Evolutionary conservation across 2,113 vertebrate species (phyloP).

Genomic region (Calonectris borealis): DNA sequence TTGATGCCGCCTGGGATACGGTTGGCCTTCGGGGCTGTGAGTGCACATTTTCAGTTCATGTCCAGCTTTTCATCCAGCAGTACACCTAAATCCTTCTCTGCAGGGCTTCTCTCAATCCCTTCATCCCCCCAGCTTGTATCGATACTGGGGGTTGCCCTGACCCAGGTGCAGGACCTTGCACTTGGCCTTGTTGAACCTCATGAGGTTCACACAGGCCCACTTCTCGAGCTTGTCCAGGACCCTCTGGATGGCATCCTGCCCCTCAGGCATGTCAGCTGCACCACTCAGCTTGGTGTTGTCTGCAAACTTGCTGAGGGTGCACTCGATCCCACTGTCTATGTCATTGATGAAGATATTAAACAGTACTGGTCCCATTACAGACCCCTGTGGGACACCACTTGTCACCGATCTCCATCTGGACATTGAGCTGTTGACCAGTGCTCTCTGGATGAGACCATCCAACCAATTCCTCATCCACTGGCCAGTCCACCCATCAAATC

Average conservation of each 20-base stretch:
- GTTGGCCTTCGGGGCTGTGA: no score
- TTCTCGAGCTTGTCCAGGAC: not conserved
- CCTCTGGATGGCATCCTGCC: not conserved
- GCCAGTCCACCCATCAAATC: not conserved
- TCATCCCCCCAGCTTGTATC: not conserved
- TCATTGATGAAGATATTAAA: not conserved
- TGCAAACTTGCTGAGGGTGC: not conserved
- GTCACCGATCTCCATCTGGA: not conserved
- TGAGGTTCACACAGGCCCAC: not conserved
- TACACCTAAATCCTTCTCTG: not conserved
- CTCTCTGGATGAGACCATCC: not conserved
- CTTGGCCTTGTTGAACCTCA: not conserved
- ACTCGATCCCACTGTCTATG: not conserved
- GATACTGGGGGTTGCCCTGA: not conserved
- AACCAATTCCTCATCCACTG: not conserved
- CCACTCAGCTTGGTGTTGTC: not conserved
- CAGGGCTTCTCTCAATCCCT: not conserved
- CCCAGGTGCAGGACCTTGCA: not conserved
- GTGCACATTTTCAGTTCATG: no score
- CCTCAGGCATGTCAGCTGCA: fast-evolving
- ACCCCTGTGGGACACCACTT: not conserved
- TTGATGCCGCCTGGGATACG: no score
- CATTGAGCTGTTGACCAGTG: not conserved
- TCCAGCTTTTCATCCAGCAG: no score
- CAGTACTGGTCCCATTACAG: not conserved